Evolutionary conservation across 1,140 invertebrate species (phyloP), one percentile per base, ranked within the genome.

Genomic region (Atopsyche davidsoni): DNA sequence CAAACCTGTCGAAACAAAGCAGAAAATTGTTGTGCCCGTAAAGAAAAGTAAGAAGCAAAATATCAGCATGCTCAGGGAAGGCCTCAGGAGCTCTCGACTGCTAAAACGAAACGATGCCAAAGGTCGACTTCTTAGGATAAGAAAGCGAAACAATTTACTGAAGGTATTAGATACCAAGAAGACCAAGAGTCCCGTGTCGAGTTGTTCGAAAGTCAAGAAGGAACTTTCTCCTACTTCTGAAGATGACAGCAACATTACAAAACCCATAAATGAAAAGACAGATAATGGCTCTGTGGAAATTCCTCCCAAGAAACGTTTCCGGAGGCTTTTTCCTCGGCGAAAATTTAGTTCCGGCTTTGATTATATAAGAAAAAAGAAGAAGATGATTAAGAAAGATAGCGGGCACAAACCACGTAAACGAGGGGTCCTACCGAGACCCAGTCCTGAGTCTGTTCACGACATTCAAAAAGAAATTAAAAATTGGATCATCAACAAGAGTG

Each of bases 401-500:
- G 25, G n/a, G 17, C 43, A 35, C 14, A 51, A 57, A 39, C 25
- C 55, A 22, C 11, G 44, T 19, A 62, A 60, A 53, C 64, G 69
- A 54, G 68, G 66, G 48, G 59, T 63, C 24, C 63, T 76, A 34
- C 59, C 67, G 38, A 76, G 75, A 66, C 76, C 80, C 25, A 81
- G 72, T 59, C 79, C 80, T 2, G 82, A 82, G 60, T 81, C 80
- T 36, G 82, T 79, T 13, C 78, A 85, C 57, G 87, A 89, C 68
- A 84, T 90, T 51, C 82, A 83, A 53, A 81, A 81, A 51, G 90
- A 95, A 72, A 87, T 95, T 35, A 87, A 92, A 67, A 81, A 83
- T 39, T 88, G 92, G 83, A 88, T 93, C 46, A 82, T 94, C 36
- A 96, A 94, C 66, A 95, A 95, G 67, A 89, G 91, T 14, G 82